Evolutionary conservation across 1,140 invertebrate genomes (phyloP).

Genomic region (Lordiphosa stackelbergi): DNA sequence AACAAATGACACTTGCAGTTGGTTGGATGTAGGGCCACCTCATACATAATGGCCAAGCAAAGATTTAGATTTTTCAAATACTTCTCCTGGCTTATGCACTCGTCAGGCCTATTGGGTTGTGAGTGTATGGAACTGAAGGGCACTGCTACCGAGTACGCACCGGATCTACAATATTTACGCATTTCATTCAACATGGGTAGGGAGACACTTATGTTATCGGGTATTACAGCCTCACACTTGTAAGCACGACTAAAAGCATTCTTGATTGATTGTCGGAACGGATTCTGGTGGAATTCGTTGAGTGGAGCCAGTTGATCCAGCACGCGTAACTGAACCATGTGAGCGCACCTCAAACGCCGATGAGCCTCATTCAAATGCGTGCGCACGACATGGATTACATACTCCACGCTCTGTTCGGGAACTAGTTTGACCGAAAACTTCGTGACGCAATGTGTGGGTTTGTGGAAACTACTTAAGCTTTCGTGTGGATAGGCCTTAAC

Average conservation of each 20-base stretch:
- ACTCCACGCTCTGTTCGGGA: constrained; percentile 17
- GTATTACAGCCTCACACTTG: not conserved
- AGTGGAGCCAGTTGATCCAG: constrained; percentile 16
- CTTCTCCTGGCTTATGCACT: not conserved
- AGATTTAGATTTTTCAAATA: constrained; percentile 16
- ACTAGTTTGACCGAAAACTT: constrained; percentile 35
- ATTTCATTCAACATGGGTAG: constrained; percentile 28
- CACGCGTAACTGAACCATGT: constrained; percentile 4
- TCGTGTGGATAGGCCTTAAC: not conserved
- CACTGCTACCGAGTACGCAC: constrained; percentile 9
- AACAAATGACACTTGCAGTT: constrained; percentile 33
- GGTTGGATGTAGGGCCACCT: constrained; percentile 17
- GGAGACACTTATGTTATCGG: constrained; percentile 18
- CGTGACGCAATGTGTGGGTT: not conserved
- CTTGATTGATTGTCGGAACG: constrained; percentile 8
- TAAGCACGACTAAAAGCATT: constrained; percentile 15
- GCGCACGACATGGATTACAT: not conserved
- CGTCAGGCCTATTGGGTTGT: constrained; percentile 3
- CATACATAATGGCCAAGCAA: constrained; percentile 15
- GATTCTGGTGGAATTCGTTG: not conserved
- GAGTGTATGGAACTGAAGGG: constrained; percentile 31
- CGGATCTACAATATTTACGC: constrained; percentile 14
- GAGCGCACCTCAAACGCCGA: constrained; percentile 1
- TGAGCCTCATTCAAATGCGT: constrained; percentile 22
- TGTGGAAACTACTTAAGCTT: not conserved